phyloP scores from a whole-genome alignment of 2,888 invertebrate genomes.

The Chrysolina oricalcia region DNA sequence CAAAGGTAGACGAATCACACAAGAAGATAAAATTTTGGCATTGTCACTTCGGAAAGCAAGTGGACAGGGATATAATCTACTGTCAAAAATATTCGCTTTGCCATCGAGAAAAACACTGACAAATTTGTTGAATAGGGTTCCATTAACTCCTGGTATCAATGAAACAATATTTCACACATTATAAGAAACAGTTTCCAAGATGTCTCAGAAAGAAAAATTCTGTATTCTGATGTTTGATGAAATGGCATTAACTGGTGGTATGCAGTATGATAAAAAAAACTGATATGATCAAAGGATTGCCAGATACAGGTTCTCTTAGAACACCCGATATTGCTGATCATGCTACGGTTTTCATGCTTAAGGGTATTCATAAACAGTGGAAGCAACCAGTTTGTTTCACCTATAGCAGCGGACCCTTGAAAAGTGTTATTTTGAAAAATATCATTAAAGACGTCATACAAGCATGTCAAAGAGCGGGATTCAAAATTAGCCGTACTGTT shows the following conservation, averaged over 20 bases:
- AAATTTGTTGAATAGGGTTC: constrained; percentile 7
- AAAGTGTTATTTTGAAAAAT: neutral
- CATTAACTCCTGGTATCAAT: constrained; percentile 29
- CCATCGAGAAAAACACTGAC: constrained; percentile 30
- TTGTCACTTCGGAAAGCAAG: constrained; percentile 32
- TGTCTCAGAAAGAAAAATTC: no score
- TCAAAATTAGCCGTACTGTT: neutral
- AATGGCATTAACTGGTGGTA: constrained; percentile 6
- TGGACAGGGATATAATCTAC: constrained; percentile 29
- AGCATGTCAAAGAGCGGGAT: neutral
- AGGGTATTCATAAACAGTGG: neutral
- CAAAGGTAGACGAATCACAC: constrained; percentile 28
- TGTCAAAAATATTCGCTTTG: constrained; percentile 20
- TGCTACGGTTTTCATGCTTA: constrained; percentile 12
- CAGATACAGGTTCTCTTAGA: constrained; percentile 13
- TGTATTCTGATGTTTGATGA: constrained; percentile 68
- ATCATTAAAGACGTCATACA: neutral
- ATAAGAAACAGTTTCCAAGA: no score
- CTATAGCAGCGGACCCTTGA: neutral
- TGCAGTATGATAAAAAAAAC: constrained; percentile 20
- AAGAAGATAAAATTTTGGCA: constrained; percentile 34
- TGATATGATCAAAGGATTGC: constrained; percentile 19
- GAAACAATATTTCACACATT: constrained; percentile 15
- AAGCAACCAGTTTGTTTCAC: constrained; percentile 21
- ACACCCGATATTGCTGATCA: constrained; percentile 15